Evolutionary conservation across 2,888 invertebrate species (phyloP).

Genomic region (Megastigmus dorsalis): DNA sequence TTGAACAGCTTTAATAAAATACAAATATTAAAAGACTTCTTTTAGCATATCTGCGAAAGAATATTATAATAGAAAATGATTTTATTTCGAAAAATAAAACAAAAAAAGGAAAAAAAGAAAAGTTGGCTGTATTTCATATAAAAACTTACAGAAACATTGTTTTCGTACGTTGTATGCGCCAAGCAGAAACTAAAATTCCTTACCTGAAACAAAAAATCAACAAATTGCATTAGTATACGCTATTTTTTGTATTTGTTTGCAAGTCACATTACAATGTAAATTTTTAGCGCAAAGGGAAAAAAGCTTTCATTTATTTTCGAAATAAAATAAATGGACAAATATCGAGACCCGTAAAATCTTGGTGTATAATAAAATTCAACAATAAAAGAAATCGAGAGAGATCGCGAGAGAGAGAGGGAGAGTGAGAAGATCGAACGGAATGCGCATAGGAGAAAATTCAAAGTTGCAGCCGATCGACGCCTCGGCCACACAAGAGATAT

Average conservation of each 20-base stretch:
- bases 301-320: background rate
- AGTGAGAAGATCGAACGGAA: too few relatives aligned
- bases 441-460: slow-evolving; percentile 1
- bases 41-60: too few relatives aligned
- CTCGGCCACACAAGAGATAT: slow-evolving; percentile 2
- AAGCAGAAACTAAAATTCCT: too few relatives aligned
- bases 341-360: background rate
- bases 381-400: too few relatives aligned
- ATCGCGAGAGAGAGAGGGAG: too few relatives aligned
- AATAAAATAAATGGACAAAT: slow-evolving; percentile 4
- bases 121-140: too few relatives aligned
- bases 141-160: too few relatives aligned
- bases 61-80: too few relatives aligned
- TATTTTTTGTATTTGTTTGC: background rate
- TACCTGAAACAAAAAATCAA: slow-evolving; percentile 13
- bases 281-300: background rate
- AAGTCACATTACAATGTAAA: background rate
- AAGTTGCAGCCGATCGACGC: slow-evolving; percentile 28
- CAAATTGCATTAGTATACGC: background rate
- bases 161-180: too few relatives aligned
- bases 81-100: background rate
- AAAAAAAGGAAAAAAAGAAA: background rate
- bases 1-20: too few relatives aligned
- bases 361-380: too few relatives aligned
- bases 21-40: too few relatives aligned